phyloP scores from a whole-genome alignment of 23 tunicate species.

The Styela clava region DNA sequence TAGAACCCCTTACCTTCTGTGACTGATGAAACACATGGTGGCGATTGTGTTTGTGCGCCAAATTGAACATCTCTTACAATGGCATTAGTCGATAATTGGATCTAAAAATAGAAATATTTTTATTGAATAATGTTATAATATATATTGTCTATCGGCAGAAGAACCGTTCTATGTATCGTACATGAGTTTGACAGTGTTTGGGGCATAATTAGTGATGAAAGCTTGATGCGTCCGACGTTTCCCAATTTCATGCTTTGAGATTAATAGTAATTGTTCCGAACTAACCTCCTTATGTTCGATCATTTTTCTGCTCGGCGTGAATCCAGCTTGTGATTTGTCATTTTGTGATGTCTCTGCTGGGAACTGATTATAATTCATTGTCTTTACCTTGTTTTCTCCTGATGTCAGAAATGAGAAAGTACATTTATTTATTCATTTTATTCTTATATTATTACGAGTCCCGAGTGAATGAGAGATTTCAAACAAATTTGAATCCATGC shows the following conservation, averaged over 20 bases:
- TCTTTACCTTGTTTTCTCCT: not conserved
- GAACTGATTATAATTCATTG: not conserved
- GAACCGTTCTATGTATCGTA: too few species aligned
- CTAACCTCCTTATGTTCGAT: not conserved
- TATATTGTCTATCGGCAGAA: too few species aligned
- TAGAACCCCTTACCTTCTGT: not conserved
- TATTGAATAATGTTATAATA: too few species aligned
- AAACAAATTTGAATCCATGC: too few species aligned
- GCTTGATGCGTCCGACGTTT: too few species aligned
- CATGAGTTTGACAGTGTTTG: too few species aligned
- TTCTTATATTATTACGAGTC: too few species aligned
- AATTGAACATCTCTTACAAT: not conserved
- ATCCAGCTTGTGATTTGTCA: not conserved
- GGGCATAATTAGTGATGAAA: too few species aligned
- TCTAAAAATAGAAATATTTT: too few species aligned
- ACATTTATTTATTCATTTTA: too few species aligned
- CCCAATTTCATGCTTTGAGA: not conserved
- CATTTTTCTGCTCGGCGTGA: not conserved
- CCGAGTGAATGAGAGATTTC: too few species aligned
- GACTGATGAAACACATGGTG: not conserved
- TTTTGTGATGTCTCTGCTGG: not conserved
- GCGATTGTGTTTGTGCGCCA: not conserved
- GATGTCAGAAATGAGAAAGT: too few species aligned
- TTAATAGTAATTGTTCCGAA: not conserved
- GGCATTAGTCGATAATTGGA: not conserved